Base-by-base conservation (phyloP, 2,113 vertebrate genomes). In the Amblyornis subalaris region DNA sequence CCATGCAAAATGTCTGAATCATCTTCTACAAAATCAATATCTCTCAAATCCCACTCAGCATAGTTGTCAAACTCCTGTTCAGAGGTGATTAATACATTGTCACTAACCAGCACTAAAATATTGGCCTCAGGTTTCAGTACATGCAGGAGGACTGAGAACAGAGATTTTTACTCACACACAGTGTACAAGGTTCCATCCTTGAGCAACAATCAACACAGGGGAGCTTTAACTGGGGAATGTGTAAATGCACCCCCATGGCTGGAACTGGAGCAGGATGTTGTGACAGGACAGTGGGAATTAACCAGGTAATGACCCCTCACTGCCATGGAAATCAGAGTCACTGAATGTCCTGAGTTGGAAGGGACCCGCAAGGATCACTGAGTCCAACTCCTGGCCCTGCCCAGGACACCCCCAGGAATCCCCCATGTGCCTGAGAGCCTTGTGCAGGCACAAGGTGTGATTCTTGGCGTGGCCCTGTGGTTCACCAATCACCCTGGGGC, bases 11-110 rank as follows among this genome's bases (percentile, higher is more conserved):
- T 98, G 88, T 99, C 99, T 21, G 99, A 99, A 97, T 99, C 99
- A 93, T 99, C 99, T 94, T 99, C 99, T 86, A 99, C 99, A 98
- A 99, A 99, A 97, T 99, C 99, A 45, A 99, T 99, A 94, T 99
- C 99, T 97, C 99, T 99, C 97, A 99, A 97, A 97, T 99, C 99
- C 99, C 99, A 99, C 96, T 99, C 99, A 38, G 99, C 99, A 25
- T 99, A 99, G 98, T 99, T 99, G 98, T 99, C 99, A 97, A 99
- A 99, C 94, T 99, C 99, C 99, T 99, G 95, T 96, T 89, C 75
- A 80, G 83, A 75, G 47, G 65, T 50, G 86, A 96, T 83, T 50
- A 87, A 85, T 2, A 88, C 80, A 58, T 22, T 50, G 79, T 93
- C 83, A 89, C 38, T 57, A 65, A 66, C 9, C 11, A 88, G 80